Conservation (phyloP, 2,888 invertebrate genomes). For the Nymphalis polychloros region DNA sequence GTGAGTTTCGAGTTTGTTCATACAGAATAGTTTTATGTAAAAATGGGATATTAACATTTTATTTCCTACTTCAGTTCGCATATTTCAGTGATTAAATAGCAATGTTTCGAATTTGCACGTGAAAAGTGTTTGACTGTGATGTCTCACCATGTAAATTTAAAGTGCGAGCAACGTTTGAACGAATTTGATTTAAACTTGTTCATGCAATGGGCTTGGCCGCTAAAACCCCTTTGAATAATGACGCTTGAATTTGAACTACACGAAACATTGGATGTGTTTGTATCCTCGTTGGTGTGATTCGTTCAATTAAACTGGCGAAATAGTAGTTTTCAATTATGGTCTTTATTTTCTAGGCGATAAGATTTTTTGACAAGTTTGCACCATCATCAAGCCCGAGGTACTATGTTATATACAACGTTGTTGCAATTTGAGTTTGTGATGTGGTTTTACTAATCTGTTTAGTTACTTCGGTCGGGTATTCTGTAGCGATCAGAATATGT, state of each 20-base stretch:
- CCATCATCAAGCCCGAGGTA: conserved; percentile 1
- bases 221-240: conserved; percentile 33
- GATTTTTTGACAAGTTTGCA: conserved; percentile 3
- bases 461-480: conserved; percentile 32
- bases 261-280: conserved; percentile 19
- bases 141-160: conserved; percentile 21
- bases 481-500: conserved; percentile 31
- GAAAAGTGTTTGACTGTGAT: conserved; percentile 8
- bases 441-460: conserved; percentile 39
- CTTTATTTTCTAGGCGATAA: conserved; percentile 27
- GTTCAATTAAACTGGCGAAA: conserved; percentile 6
- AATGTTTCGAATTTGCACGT: not conserved
- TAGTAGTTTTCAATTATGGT: conserved; percentile 12
- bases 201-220: conserved; percentile 20
- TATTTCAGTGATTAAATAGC: too few relatives aligned
- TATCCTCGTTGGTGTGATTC: conserved; percentile 9
- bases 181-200: conserved; percentile 23
- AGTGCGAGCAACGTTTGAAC: conserved; percentile 21
- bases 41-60: too few relatives aligned
- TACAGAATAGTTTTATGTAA: too few relatives aligned
- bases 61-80: too few relatives aligned
- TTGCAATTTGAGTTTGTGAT: conserved; percentile 36
- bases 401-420: conserved; percentile 17
- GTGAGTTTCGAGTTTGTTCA: too few relatives aligned
- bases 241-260: conserved; percentile 29